Base-by-base conservation (phyloP, 1,140 invertebrate species). In the Battus philenor region DNA sequence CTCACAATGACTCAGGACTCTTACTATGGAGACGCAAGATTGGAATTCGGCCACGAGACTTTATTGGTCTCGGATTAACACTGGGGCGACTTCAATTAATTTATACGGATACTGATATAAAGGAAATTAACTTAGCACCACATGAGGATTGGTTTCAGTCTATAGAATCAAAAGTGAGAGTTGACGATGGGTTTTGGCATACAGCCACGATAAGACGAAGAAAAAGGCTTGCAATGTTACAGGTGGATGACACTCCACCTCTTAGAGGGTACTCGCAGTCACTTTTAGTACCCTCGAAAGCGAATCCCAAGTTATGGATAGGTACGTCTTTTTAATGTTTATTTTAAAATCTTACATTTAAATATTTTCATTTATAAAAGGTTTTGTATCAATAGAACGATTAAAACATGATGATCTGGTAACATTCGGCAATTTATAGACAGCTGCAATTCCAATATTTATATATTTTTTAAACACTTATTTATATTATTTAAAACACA, bases 141-240 rank as follows among this genome's bases (percentile, higher is more conserved):
- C 65, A 77, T 12, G 80, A 85, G 29, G 74, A 85, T 31, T 87
- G 86, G 86, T 87, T 86, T 50, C 83, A 84, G 52, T 73, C 65
- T 50, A 43, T 86, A 2, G 91, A 89, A 77, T 91, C 65, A 22
- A 88, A 82, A 52, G 58, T 65, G 5, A 64, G 85, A 59, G 88
- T 94, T 1, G 88, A 91, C 65, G 92, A 95, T 80, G 92, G 91
- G 0, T 68, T 90, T 26, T 94, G 93, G 93, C 93, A 95, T 68
- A 90, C 88, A 10, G 83, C 93, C 2, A 81, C 87, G 4, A 88
- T 92, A 30, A 88, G 88, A 50, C 88, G 93, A 55, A 87, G 92
- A 50, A 92, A 92, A 70, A 76, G 91, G 56, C 78, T 91, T 12
- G 91, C 91, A 8, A 88, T 89, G 58, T 76, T 95, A 26, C 89